Conservation (phyloP, 2,113 vertebrate species). For the Excalfactoria chinensis region DNA sequence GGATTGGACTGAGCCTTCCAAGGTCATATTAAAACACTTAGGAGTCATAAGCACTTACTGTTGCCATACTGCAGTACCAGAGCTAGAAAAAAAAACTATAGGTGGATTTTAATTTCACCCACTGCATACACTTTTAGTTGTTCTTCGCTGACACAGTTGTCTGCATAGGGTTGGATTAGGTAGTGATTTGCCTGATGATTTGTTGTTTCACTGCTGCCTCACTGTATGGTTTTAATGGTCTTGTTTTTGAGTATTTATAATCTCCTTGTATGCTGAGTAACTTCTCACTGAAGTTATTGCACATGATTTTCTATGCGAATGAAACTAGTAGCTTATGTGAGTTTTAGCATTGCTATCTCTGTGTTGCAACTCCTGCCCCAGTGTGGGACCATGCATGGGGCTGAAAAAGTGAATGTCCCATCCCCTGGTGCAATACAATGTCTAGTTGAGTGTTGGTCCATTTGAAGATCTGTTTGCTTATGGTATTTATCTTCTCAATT, state of each 20-base stretch:
- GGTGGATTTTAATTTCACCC: conserved; percentile 11
- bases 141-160: not conserved
- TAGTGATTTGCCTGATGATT: not conserved
- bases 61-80: not conserved
- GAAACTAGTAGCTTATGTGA: not conserved
- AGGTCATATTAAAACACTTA: not conserved
- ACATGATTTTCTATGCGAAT: not conserved
- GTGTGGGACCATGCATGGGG: not conserved
- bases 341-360: not conserved
- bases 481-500: not conserved
- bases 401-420: not conserved
- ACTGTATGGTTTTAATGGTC: not conserved
- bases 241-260: not conserved
- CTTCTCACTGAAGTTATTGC: not conserved
- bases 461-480: not conserved
- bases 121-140: not conserved
- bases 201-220: not conserved
- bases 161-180: not conserved
- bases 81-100: not conserved
- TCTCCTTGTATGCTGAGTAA: not conserved
- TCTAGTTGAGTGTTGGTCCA: not conserved
- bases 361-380: not conserved
- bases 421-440: not conserved
- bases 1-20: not conserved
- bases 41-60: conserved; percentile 1